phyloP scores from a whole-genome alignment of 2,888 invertebrate species.

The Diarsia brunnea region DNA sequence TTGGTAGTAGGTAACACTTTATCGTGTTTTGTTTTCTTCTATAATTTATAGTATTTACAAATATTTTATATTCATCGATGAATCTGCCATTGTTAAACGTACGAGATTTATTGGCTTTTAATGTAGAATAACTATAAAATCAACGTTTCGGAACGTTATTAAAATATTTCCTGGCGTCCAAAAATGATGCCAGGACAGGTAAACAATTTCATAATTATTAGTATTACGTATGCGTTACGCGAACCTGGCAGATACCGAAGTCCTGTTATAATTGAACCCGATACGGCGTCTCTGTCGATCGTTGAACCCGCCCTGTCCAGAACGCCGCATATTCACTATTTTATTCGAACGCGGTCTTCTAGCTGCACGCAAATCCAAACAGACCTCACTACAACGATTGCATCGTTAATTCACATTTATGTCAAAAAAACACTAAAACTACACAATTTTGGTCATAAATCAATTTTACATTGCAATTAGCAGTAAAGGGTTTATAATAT shows the following conservation, averaged over 20 bases:
- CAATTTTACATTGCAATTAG: too few relatives aligned
- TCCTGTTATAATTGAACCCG: slow-evolving; percentile 73
- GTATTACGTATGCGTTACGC: slow-evolving; percentile 57
- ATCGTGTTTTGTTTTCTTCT: neutral
- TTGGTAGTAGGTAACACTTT: slow-evolving; percentile 9
- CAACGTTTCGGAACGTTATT: neutral
- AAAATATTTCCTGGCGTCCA: slow-evolving; percentile 3
- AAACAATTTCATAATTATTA: slow-evolving; percentile 30
- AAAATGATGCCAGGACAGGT: neutral
- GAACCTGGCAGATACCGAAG: slow-evolving; percentile 61
- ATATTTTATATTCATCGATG: neutral
- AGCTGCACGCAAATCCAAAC: slow-evolving; percentile 34
- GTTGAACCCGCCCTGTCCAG: slow-evolving; percentile 68
- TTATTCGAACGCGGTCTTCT: slow-evolving; percentile 46
- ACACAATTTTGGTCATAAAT: too few relatives aligned
- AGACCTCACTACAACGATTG: neutral
- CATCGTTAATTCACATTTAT: slow-evolving; percentile 11
- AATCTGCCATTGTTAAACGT: neutral
- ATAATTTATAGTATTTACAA: slow-evolving; percentile 19
- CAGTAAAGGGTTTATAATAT: too few relatives aligned
- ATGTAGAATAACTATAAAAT: slow-evolving; percentile 3
- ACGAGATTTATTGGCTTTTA: neutral
- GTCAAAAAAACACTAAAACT: neutral
- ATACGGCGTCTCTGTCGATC: slow-evolving; percentile 66
- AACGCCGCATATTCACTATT: slow-evolving; percentile 38